Percentiles rank a stretch among this genome's conserved stretches.
Conservation (phyloP, 2,888 invertebrate species). For the Catocala nupta region DNA sequence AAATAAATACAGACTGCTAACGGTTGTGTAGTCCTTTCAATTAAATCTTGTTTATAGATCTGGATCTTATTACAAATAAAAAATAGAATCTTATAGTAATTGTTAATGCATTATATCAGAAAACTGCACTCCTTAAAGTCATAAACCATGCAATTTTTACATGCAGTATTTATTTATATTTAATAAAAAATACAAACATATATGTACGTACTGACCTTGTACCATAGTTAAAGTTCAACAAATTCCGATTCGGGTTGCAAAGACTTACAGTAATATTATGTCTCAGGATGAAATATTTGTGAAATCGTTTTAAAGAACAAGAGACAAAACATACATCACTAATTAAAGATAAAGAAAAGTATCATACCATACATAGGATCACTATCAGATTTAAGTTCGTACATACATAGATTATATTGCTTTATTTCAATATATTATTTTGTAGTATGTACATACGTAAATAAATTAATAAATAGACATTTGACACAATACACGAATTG, state of each 20-base stretch:
- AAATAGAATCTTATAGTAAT: slow-evolving; percentile 42
- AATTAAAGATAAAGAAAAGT: slow-evolving; percentile 61
- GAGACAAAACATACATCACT: slow-evolving; percentile 60
- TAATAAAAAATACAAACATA: slow-evolving; percentile 57
- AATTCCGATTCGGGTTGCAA: slow-evolving; percentile 62
- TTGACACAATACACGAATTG: slow-evolving; percentile 44
- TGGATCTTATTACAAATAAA: slow-evolving; percentile 35
- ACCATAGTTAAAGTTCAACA: slow-evolving; percentile 63
- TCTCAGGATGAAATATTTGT: slow-evolving; percentile 57
- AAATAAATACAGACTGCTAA: slow-evolving; percentile 48
- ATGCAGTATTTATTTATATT: slow-evolving; percentile 69
- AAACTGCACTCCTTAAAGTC: slow-evolving; percentile 73
- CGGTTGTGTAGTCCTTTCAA: slow-evolving; percentile 40
- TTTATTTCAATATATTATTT: slow-evolving; percentile 65
- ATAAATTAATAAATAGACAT: slow-evolving; percentile 49
- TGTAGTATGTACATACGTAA: slow-evolving; percentile 39
- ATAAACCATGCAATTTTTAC: slow-evolving; percentile 79
- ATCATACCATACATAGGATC: slow-evolving; percentile 59
- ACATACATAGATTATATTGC: slow-evolving; percentile 70
- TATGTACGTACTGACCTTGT: slow-evolving; percentile 77
- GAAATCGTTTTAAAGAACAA: slow-evolving; percentile 31
- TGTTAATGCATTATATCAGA: slow-evolving; percentile 64
- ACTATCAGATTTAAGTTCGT: slow-evolving; percentile 62
- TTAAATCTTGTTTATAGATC: slow-evolving; percentile 35
- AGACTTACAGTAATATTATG: slow-evolving; percentile 76